phyloP scores from a whole-genome alignment of 2,113 vertebrate genomes.

The Theristicus caerulescens region DNA sequence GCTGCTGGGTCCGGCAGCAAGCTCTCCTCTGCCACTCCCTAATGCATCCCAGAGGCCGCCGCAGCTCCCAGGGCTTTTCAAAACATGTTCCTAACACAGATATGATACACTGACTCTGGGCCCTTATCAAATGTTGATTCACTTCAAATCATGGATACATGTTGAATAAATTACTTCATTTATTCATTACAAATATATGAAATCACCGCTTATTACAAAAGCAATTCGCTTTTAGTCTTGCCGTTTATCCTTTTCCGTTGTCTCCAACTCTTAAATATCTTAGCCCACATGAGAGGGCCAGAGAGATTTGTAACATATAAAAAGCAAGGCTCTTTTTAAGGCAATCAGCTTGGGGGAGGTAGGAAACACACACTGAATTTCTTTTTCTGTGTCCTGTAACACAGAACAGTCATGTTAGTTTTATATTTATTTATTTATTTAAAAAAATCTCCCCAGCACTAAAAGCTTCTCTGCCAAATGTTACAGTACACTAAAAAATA shows the following conservation, averaged over 20 bases:
- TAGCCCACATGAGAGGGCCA: not conserved
- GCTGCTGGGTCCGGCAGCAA: not conserved
- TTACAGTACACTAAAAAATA: not conserved
- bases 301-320: not conserved
- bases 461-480: not conserved
- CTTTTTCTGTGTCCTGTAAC: not conserved
- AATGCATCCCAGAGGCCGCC: not conserved
- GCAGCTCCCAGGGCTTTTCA: not conserved
- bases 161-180: not conserved
- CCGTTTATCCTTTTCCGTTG: not conserved
- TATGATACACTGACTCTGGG: not conserved
- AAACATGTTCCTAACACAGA: conserved; percentile 5
- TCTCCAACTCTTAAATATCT: not conserved
- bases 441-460: not conserved
- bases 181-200: not conserved
- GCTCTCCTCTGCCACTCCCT: conserved; percentile 36
- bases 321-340: not conserved
- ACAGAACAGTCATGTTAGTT: not conserved
- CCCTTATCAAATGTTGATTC: not conserved
- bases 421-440: not conserved
- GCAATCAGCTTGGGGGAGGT: not conserved
- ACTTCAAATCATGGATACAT: not conserved
- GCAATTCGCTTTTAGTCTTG: not conserved
- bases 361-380: not conserved
- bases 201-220: not conserved